These are phyloP conservation scores for Cheracebus regulus DNA, from an alignment of 2,797 vertebrate genomes.

Conservation along the genomic window DNA sequence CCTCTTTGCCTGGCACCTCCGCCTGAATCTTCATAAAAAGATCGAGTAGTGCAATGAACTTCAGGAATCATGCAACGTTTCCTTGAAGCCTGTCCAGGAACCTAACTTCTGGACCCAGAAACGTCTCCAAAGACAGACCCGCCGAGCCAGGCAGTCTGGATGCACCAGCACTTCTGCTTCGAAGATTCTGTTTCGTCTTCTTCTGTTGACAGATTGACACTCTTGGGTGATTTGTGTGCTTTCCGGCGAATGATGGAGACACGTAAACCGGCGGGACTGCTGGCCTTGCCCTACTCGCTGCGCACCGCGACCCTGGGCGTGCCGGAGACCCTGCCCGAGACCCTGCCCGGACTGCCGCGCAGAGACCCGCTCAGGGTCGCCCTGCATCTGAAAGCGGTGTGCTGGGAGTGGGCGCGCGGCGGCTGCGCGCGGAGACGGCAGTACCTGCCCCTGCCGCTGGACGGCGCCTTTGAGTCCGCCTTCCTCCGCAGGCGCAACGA, in stretches of 20 bases:
- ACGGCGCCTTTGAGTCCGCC: conserved; percentile 90
- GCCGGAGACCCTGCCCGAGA: conserved; percentile 21
- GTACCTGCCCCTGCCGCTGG: conserved; percentile 84
- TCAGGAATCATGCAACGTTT: not conserved
- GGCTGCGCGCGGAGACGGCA: conserved; percentile 75
- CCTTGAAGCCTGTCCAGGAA: conserved; percentile 54
- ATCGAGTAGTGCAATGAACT: conserved; percentile 47
- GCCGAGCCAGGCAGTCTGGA: conserved; percentile 44
- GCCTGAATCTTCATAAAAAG: conserved; percentile 72
- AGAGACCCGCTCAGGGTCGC: conserved; percentile 84
- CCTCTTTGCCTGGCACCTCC: conserved; percentile 67
- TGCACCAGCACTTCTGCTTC: conserved; percentile 6
- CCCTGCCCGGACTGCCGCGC: conserved; percentile 63
- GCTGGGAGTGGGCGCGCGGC: conserved; percentile 82
- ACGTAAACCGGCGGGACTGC: not conserved
- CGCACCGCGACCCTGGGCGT: conserved; percentile 75
- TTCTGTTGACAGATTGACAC: not conserved
- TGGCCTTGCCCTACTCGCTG: conserved; percentile 67
- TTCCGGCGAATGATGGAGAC: conserved; percentile 69
- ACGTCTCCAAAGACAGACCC: not conserved
- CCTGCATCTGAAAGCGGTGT: conserved; percentile 82
- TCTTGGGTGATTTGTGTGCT: not conserved
- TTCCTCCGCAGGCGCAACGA: conserved; percentile 95
- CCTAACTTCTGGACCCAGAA: not conserved
- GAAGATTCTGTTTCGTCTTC: not conserved